Base-by-base conservation (phyloP, 1,140 invertebrate genomes). In the Acarapis woodi region DNA sequence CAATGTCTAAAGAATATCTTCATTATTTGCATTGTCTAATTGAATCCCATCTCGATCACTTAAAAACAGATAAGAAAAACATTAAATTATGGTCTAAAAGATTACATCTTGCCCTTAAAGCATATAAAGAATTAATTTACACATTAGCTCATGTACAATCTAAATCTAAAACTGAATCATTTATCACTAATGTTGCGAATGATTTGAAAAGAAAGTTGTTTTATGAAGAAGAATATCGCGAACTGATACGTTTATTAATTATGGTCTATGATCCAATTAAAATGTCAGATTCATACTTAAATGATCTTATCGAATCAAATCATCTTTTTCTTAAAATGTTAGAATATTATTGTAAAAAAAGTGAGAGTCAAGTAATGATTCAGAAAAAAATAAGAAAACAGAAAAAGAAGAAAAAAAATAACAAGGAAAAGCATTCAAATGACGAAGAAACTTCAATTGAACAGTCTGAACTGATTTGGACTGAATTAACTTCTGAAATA, bases 271-370 rank as follows among this genome's bases (percentile, higher is more conserved):
- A 88, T 53, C 70, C 79, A 50, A 57, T 64, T 36, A 78, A 75
- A 59, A 75, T 85, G 65, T 76, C 80, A 34, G 71, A 75, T 47
- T 55, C 64, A 1, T 93, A 77, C 54, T 59, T 93, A 32, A 65
- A 68, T 37, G 83, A 94, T 58, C 58, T 94, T 10, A 58, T 87
- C 10, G 73, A 85, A 52, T 80, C 78, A 0, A 69, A 68, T 20
- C 82, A 94, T 57, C 60, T 88, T 41, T 94, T 88, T 53, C 52
- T 94, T 32, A 85, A 80, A 62, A 72, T 90, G 66, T 54, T 94
- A 40, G 76, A 93, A 53, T 58, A 67, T 35, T 78, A 68, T 53
- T 73, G 67, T 40, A 66, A 66, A 30, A 66, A 61, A 46, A 66
- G 68, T 41, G 62, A 62, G 15, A 56, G 62, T 19, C 48, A 65